Percentiles rank a stretch among this genome's conserved stretches.
Conservation (phyloP, 1,140 invertebrate species). For the Orius laevigatus region DNA sequence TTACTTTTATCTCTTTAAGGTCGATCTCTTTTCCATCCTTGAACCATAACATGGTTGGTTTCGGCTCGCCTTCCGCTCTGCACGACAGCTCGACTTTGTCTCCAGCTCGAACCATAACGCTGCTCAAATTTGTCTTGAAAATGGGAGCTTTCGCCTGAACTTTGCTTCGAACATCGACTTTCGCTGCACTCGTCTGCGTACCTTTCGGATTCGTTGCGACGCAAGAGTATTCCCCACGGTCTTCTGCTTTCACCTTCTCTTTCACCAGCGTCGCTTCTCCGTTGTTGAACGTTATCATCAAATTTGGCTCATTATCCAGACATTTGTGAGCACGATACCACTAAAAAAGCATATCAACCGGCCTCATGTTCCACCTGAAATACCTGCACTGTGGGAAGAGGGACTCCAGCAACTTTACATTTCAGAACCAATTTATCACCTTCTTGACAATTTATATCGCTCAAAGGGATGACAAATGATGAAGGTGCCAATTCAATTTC, state of each 20-base stretch:
- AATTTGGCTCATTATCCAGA: slow-evolving; percentile 56
- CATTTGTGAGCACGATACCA: slow-evolving; percentile 63
- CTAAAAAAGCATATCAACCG: slow-evolving; percentile 1
- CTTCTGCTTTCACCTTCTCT: slow-evolving; percentile 37
- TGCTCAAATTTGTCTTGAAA: slow-evolving; percentile 36
- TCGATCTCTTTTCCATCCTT: slow-evolving; percentile 46
- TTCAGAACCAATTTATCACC: slow-evolving; percentile 47
- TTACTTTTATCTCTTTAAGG: slow-evolving; percentile 35
- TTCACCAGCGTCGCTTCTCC: slow-evolving; percentile 44
- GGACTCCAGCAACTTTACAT: slow-evolving; percentile 55
- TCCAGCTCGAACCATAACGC: slow-evolving; percentile 43
- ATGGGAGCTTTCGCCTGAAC: slow-evolving; percentile 29
- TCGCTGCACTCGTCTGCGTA: slow-evolving; percentile 37
- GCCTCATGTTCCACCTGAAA: not conserved
- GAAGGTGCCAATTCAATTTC: slow-evolving; percentile 47
- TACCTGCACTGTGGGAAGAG: slow-evolving; percentile 49
- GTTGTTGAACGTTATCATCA: slow-evolving; percentile 45
- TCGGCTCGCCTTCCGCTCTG: slow-evolving; percentile 40
- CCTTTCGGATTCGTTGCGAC: slow-evolving; percentile 52
- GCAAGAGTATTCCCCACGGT: slow-evolving; percentile 45
- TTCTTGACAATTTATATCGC: slow-evolving; percentile 42
- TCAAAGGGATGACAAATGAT: slow-evolving; percentile 42
- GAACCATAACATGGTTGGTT: slow-evolving; percentile 43
- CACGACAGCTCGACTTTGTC: slow-evolving; percentile 52
- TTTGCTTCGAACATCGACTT: slow-evolving; percentile 28